Conservation (phyloP, 2,113 vertebrate genomes). For the Cheirogaleus medius region DNA sequence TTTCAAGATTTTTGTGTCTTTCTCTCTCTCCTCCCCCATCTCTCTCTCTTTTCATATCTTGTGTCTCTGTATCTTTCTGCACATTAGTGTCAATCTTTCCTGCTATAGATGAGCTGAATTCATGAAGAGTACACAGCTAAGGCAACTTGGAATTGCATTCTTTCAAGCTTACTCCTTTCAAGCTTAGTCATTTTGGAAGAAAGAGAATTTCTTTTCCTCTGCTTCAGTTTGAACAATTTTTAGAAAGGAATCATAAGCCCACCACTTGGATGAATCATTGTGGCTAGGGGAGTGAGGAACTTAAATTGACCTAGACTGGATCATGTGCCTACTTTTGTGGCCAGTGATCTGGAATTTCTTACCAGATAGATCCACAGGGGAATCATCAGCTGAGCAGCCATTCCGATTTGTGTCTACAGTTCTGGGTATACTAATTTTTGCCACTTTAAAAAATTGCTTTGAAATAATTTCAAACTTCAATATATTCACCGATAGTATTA, state of each 20-base stretch:
- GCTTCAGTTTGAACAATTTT: neutral
- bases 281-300: neutral
- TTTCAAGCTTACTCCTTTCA: constrained; percentile 15
- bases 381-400: neutral
- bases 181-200: constrained; percentile 15
- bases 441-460: neutral
- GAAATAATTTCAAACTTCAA: neutral
- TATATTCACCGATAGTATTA: neutral
- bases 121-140: neutral
- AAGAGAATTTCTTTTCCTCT: neutral
- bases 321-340: neutral
- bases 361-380: neutral
- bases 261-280: neutral
- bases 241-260: neutral
- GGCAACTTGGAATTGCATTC: neutral
- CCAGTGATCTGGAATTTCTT: neutral
- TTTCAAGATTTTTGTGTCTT: neutral
- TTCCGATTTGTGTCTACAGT: neutral
- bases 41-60: neutral
- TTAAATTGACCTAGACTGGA: neutral
- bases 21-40: neutral
- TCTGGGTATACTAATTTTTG: neutral
- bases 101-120: neutral
- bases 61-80: neutral
- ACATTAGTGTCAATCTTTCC: neutral